phyloP scores from a whole-genome alignment of 2,797 vertebrate genomes.

The Hyperoplus immaculatus region DNA sequence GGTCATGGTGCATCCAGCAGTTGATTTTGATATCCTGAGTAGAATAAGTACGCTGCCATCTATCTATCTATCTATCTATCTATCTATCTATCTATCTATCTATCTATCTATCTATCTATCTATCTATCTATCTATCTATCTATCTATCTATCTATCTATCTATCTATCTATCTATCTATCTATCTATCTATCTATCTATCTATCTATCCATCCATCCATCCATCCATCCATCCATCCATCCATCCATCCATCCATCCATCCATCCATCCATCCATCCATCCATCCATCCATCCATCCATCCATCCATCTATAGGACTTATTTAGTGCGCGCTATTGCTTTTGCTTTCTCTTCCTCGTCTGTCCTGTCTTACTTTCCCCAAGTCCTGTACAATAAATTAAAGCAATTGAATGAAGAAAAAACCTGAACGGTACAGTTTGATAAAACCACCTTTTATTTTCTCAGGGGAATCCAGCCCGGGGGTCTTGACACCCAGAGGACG shows the following conservation, averaged over 20 bases:
- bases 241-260: too few species aligned
- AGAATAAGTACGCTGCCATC: conserved; percentile 39
- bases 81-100: not conserved
- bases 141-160: not conserved
- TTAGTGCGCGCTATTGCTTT: not conserved
- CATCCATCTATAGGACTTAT: not conserved
- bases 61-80: not conserved
- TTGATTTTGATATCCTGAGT: not conserved
- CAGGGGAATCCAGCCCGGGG: conserved; percentile 20
- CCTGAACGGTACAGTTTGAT: not conserved
- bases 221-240: too few species aligned
- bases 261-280: not conserved
- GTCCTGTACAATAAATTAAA: not conserved
- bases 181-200: not conserved
- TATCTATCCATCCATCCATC: not conserved
- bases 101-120: not conserved
- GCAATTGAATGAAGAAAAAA: not conserved
- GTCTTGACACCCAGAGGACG: conserved; percentile 35
- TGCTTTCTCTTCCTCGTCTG: not conserved
- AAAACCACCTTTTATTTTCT: conserved; percentile 10
- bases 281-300: not conserved
- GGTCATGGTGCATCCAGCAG: not conserved
- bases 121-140: not conserved
- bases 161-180: not conserved
- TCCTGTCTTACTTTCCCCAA: too few species aligned